Percentiles rank a stretch among this genome's conserved stretches.
These are phyloP conservation scores for Drosophila suboccidentalis DNA, from an alignment of 2,888 invertebrate genomes.

Conservation along the genomic window DNA sequence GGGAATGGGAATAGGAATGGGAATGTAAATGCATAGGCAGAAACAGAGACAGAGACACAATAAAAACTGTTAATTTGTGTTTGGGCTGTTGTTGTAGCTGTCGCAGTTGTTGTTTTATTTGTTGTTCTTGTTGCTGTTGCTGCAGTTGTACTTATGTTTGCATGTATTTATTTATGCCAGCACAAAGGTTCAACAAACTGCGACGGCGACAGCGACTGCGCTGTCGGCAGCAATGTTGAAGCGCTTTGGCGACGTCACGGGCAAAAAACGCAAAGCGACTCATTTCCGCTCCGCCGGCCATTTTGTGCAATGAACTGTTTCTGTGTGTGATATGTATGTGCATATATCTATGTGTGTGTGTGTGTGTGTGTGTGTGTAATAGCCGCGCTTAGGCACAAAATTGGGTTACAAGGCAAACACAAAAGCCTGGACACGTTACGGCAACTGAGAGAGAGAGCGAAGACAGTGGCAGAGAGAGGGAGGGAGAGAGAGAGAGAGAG, in stretches of 20 bases:
- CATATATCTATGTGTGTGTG: constrained; percentile 1
- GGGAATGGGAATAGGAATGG: constrained; percentile 23
- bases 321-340: constrained; percentile 8
- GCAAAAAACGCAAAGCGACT: constrained; percentile 54
- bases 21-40: constrained; percentile 10
- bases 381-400: constrained; percentile 46
- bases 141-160: constrained; percentile 18
- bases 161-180: constrained; percentile 53
- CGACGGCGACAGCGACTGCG: constrained; percentile 52
- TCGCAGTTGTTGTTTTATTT: constrained; percentile 19
- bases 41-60: constrained; percentile 31
- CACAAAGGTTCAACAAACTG: constrained; percentile 74
- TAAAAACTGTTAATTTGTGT: constrained; percentile 69
- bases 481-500: not conserved
- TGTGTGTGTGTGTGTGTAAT: constrained; percentile 24
- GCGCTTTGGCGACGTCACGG: constrained; percentile 49
- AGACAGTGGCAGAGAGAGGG: too few species aligned
- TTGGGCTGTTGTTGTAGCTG: constrained; percentile 29
- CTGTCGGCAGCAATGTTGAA: constrained; percentile 18
- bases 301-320: constrained; percentile 58
- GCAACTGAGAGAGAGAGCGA: not conserved
- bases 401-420: constrained; percentile 72
- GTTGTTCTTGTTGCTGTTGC: constrained; percentile 14
- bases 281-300: constrained; percentile 60
- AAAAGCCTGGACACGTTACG: constrained; percentile 43